Conservation (phyloP, 2,797 vertebrate species). For the Acropternis orthonyx region DNA sequence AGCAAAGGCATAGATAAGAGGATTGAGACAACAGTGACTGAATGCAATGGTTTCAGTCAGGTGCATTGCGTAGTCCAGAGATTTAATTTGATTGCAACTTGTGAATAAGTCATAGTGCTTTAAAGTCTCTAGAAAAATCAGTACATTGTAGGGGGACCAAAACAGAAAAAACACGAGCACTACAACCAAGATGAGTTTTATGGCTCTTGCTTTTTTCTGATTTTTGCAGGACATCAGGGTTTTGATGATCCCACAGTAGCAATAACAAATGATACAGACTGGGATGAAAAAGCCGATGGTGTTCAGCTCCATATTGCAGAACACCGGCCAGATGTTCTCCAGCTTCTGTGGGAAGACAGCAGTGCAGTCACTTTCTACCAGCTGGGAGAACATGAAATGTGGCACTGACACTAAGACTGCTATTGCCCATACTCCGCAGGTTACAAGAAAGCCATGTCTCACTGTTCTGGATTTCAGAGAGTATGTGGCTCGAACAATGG, state of each 20-base stretch:
- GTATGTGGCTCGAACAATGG: conserved; percentile 86
- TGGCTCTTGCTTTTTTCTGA: conserved; percentile 76
- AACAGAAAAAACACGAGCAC: conserved; percentile 85
- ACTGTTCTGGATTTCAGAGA: conserved; percentile 79
- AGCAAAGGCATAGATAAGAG: conserved; percentile 90
- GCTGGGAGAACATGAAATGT: conserved; percentile 79
- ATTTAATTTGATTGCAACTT: conserved; percentile 69
- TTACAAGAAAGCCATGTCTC: conserved; percentile 77
- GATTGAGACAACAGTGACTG: conserved; percentile 90
- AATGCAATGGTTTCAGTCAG: conserved; percentile 85
- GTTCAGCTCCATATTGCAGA: conserved; percentile 81
- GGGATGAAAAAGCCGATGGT: conserved; percentile 84
- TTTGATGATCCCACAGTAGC: conserved; percentile 85
- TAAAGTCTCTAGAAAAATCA: conserved; percentile 80
- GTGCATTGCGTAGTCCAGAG: conserved; percentile 70
- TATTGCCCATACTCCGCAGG: conserved; percentile 76
- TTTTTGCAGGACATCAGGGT: conserved; percentile 78
- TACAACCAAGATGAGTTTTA: conserved; percentile 83
- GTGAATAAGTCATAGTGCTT: conserved; percentile 41
- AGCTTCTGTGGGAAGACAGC: conserved; percentile 67
- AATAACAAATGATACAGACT: conserved; percentile 79
- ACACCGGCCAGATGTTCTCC: conserved; percentile 60
- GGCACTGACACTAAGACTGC: conserved; percentile 84
- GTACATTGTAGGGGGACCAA: conserved; percentile 88
- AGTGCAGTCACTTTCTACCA: conserved; percentile 65